A percentile compares a stretch with the other conserved stretches of the same genome.
Evolutionary conservation across 2,113 vertebrate genomes (phyloP).

Genomic region (Origma solitaria): DNA sequence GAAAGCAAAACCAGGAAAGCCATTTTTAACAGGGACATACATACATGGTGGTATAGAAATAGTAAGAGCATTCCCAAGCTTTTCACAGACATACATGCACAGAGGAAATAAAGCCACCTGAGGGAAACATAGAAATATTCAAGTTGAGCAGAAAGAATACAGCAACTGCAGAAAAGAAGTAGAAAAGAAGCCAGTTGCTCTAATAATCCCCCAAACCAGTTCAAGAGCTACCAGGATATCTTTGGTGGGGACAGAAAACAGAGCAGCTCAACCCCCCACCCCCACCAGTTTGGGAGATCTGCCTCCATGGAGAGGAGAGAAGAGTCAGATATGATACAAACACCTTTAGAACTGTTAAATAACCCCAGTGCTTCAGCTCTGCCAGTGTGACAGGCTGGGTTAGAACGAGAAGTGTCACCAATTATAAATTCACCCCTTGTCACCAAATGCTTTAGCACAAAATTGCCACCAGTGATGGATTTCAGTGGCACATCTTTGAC

Average conservation of each 20-base stretch:
- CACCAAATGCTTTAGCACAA: not conserved
- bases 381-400: not conserved
- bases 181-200: not conserved
- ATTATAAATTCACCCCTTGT: not conserved
- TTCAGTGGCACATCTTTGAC: not conserved
- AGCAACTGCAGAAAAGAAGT: not conserved
- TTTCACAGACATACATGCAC: conserved; percentile 21
- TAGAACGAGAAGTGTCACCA: not conserved
- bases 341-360: not conserved
- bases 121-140: conserved; percentile 1
- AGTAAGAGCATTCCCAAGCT: conserved; percentile 22
- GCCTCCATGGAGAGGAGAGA: not conserved
- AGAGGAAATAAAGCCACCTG: conserved; percentile 25
- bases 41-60: not conserved
- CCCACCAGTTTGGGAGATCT: not conserved
- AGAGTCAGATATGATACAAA: not conserved
- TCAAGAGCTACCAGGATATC: not conserved
- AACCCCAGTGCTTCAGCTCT: not conserved
- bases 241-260: not conserved
- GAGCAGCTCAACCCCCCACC: not conserved
- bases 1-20: not conserved
- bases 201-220: not conserved
- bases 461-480: not conserved
- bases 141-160: conserved; percentile 5
- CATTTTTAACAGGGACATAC: not conserved